These are phyloP conservation scores for Paramormyrops kingsleyae DNA, from an alignment of 2,113 vertebrate species.

Conservation along the genomic window DNA sequence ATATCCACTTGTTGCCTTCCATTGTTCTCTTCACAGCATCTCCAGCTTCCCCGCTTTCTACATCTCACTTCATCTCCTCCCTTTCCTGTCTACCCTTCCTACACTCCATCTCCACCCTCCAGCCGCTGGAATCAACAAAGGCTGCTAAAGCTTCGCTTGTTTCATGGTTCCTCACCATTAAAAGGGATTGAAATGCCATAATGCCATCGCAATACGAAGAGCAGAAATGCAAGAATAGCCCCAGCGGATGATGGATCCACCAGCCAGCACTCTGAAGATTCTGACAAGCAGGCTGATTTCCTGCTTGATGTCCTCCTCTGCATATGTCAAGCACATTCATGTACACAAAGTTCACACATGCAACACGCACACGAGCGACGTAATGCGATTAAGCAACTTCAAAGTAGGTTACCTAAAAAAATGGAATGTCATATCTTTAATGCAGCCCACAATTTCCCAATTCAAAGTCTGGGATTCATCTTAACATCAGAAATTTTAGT, in stretches of 20 bases:
- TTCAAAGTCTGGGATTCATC: background rate
- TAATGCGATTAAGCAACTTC: constrained; percentile 6
- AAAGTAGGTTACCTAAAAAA: background rate
- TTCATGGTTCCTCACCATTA: constrained; percentile 4
- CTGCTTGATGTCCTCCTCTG: constrained; percentile 1
- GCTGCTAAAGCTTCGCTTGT: background rate
- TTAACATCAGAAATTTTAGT: background rate
- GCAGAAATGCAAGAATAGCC: background rate
- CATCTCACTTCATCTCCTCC: background rate
- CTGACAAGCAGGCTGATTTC: background rate
- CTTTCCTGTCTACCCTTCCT: background rate
- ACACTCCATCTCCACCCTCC: background rate
- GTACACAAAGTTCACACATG: background rate
- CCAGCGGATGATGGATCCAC: background rate
- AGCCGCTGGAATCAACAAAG: background rate
- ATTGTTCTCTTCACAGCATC: background rate
- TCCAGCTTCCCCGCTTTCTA: background rate
- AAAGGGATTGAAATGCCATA: constrained; percentile 8
- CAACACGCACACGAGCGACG: background rate
- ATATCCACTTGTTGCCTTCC: background rate
- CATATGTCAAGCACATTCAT: background rate
- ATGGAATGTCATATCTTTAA: background rate
- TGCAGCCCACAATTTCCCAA: background rate
- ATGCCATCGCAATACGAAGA: background rate
- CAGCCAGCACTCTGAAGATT: background rate